phyloP scores from a whole-genome alignment of 2,888 invertebrate genomes.

The Calameuta filiformis region DNA sequence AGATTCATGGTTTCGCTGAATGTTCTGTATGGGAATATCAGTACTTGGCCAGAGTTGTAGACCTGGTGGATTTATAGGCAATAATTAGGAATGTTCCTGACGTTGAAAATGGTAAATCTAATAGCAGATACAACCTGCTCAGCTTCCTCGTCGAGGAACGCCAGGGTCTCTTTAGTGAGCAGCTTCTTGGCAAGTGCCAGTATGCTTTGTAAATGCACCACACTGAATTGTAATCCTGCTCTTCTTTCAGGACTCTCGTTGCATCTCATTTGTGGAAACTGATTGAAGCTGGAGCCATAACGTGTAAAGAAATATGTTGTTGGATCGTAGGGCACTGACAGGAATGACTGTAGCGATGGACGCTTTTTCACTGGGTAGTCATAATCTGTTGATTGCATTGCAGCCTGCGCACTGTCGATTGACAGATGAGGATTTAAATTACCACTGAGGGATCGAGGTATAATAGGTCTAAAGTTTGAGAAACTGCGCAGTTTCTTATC shows the following conservation, averaged over 20 bases:
- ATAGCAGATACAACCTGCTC: slow-evolving; percentile 71
- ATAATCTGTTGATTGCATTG: slow-evolving; percentile 44
- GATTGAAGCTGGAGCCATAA: slow-evolving; percentile 93
- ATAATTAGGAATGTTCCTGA: not conserved
- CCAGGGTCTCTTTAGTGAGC: slow-evolving; percentile 84
- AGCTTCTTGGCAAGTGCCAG: slow-evolving; percentile 85
- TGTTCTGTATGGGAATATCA: slow-evolving; percentile 91
- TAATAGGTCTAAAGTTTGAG: slow-evolving; percentile 85
- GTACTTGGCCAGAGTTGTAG: slow-evolving; percentile 64
- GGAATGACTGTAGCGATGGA: slow-evolving; percentile 71
- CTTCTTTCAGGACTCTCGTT: slow-evolving; percentile 79
- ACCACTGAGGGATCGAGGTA: slow-evolving; percentile 90
- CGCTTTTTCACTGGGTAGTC: slow-evolving; percentile 49
- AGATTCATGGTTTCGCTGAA: slow-evolving; percentile 95
- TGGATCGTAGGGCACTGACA: slow-evolving; percentile 81
- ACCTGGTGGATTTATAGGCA: slow-evolving; percentile 67
- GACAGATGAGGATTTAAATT: slow-evolving; percentile 78
- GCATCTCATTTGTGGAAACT: slow-evolving; percentile 85
- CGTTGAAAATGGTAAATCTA: slow-evolving; percentile 5
- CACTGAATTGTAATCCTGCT: slow-evolving; percentile 76
- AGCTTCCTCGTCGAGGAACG: slow-evolving; percentile 86
- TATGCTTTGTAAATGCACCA: slow-evolving; percentile 84
- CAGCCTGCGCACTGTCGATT: slow-evolving; percentile 42
- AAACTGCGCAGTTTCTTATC: slow-evolving; percentile 76
- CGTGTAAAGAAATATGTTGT: slow-evolving; percentile 90